Evolutionary conservation across 2,888 invertebrate species (phyloP).

Genomic region (Cylindroiulus punctatus): DNA sequence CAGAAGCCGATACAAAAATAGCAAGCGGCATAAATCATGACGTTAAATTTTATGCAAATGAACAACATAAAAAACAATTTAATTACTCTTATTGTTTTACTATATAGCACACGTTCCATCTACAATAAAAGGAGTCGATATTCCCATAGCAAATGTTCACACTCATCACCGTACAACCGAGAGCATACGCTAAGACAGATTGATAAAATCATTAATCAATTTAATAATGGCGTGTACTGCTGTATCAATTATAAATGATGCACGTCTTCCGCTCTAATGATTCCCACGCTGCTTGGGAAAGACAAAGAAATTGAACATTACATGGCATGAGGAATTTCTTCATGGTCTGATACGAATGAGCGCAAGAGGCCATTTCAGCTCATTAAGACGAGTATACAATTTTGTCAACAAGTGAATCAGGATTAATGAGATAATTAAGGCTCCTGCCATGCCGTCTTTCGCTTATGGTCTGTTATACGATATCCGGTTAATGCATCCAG

Average conservation of each 20-base stretch:
- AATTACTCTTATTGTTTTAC: too few species aligned
- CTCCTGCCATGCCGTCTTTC: not conserved
- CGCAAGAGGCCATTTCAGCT: not conserved
- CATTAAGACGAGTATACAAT: not conserved
- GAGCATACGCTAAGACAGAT: not conserved
- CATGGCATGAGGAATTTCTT: too few species aligned
- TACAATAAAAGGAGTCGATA: too few species aligned
- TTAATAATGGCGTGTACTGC: not conserved
- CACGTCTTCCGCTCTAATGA: not conserved
- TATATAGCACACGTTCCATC: too few species aligned
- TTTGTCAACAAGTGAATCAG: constrained; percentile 1
- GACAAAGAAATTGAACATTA: not conserved
- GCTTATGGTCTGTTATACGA: not conserved
- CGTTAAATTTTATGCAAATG: too few species aligned
- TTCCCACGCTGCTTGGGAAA: not conserved
- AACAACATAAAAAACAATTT: not conserved
- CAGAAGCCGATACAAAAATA: not conserved
- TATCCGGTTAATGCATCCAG: not conserved
- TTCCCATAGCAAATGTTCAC: not conserved
- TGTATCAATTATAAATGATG: constrained; percentile 1
- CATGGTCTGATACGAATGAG: not conserved
- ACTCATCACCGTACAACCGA: not conserved
- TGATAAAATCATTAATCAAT: not conserved
- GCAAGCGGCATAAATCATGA: not conserved
- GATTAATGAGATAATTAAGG: constrained; percentile 16